Conservation (phyloP, 2,113 vertebrate species). For the Stigmatopora argus region DNA sequence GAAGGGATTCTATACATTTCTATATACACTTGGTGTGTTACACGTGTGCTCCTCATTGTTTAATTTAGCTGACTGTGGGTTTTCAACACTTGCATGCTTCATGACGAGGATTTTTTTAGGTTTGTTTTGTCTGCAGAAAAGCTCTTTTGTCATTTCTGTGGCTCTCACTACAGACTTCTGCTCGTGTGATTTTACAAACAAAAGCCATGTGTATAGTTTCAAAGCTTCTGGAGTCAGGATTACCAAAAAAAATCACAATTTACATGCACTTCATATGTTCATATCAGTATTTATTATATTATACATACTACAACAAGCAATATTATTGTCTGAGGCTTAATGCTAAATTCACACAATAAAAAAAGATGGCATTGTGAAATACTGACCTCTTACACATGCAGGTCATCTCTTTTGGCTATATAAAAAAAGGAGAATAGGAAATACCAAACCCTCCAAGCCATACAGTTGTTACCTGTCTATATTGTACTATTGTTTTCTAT, state of each 20-base stretch:
- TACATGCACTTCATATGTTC: neutral
- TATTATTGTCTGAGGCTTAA: neutral
- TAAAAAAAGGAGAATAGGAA: too few relatives aligned
- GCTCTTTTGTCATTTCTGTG: constrained; percentile 1
- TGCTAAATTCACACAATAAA: neutral
- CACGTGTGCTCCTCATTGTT: constrained; percentile 22
- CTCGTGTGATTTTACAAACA: constrained; percentile 1
- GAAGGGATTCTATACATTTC: neutral
- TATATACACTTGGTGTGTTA: constrained; percentile 1
- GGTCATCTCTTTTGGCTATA: too few relatives aligned
- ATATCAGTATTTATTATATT: neutral
- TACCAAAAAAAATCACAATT: too few relatives aligned
- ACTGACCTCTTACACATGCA: too few relatives aligned
- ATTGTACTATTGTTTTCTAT: too few relatives aligned
- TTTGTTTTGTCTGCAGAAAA: constrained; percentile 3
- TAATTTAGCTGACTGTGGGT: constrained; percentile 47
- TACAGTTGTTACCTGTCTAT: too few relatives aligned
- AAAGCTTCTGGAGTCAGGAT: constrained; percentile 1
- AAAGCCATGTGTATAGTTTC: neutral
- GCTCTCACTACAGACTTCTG: neutral
- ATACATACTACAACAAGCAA: neutral
- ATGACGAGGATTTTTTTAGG: neutral
- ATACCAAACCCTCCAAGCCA: too few relatives aligned
- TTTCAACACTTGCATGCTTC: constrained; percentile 8
- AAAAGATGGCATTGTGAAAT: too few relatives aligned